Evolutionary conservation across 2,888 invertebrate genomes (phyloP).

Genomic region (Leptinotarsa juncta): DNA sequence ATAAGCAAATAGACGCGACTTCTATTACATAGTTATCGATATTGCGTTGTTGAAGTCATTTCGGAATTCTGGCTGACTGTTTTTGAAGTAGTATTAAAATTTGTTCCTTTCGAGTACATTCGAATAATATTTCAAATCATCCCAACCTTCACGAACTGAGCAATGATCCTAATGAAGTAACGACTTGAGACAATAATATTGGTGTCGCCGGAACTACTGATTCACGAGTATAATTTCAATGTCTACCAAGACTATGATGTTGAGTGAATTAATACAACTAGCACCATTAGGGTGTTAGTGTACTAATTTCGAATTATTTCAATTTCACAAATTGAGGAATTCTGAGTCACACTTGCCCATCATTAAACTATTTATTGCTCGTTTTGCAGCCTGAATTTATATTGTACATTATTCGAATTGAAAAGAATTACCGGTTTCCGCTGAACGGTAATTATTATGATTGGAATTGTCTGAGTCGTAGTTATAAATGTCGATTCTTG

Average conservation of each 20-base stretch:
- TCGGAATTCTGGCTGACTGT: too few species aligned
- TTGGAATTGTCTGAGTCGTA: conserved; percentile 24
- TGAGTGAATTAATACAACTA: conserved; percentile 32
- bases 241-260: conserved; percentile 24
- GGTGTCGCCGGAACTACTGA: conserved; percentile 18
- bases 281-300: conserved; percentile 45
- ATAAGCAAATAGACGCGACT: too few species aligned
- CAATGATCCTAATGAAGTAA: conserved; percentile 5
- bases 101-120: too few species aligned
- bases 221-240: conserved; percentile 12
- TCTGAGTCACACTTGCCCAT: conserved; percentile 50
- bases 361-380: conserved; percentile 53
- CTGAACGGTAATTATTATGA: conserved; percentile 38
- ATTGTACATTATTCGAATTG: conserved; percentile 48
- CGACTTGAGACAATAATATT: neutral
- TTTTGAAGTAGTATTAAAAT: too few species aligned
- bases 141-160: neutral
- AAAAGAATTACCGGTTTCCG: conserved; percentile 51
- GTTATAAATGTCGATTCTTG: conserved; percentile 8
- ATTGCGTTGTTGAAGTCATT: too few species aligned
- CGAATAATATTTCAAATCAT: neutral
- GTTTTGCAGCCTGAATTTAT: conserved; percentile 44
- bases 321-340: conserved; percentile 52
- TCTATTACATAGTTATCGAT: too few species aligned
- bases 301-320: conserved; percentile 52